These are phyloP conservation scores for Xestia ashworthii DNA, from an alignment of 2,888 invertebrate species.

Conservation along the genomic window DNA sequence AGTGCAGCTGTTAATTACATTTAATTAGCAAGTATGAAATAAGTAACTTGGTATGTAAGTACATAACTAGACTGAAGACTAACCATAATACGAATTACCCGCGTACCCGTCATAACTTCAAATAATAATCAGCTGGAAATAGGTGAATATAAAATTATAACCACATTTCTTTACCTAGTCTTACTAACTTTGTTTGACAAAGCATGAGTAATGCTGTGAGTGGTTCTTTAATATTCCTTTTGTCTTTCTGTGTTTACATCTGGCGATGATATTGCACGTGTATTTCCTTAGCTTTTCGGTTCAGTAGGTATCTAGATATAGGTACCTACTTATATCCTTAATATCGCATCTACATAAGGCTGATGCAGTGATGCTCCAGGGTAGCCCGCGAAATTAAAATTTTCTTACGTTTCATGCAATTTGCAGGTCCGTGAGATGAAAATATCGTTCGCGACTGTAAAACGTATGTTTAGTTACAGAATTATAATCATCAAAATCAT, in stretches of 20 bases:
- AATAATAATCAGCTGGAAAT: conserved; percentile 27
- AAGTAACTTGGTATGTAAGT: neutral
- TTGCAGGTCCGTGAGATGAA: too few species aligned
- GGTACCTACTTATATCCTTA: neutral
- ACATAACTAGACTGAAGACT: neutral
- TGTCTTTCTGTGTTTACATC: neutral
- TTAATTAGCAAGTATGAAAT: neutral
- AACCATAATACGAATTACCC: neutral
- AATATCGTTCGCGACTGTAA: too few species aligned
- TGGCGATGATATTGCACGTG: neutral
- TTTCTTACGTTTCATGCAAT: too few species aligned
- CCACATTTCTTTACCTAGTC: conserved; percentile 7
- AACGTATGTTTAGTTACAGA: too few species aligned
- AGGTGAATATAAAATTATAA: conserved; percentile 13
- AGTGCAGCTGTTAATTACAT: too few species aligned
- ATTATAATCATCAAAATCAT: too few species aligned
- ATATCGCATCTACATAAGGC: neutral
- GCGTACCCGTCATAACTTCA: neutral
- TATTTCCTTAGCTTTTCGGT: neutral
- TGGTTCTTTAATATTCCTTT: neutral
- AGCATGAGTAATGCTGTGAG: neutral
- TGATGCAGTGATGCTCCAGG: too few species aligned
- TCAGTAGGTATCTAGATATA: neutral
- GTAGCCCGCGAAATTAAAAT: too few species aligned
- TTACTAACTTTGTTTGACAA: conserved; percentile 17